phyloP scores from a whole-genome alignment of 1,140 invertebrate species.

The Megalonaias nervosa region DNA sequence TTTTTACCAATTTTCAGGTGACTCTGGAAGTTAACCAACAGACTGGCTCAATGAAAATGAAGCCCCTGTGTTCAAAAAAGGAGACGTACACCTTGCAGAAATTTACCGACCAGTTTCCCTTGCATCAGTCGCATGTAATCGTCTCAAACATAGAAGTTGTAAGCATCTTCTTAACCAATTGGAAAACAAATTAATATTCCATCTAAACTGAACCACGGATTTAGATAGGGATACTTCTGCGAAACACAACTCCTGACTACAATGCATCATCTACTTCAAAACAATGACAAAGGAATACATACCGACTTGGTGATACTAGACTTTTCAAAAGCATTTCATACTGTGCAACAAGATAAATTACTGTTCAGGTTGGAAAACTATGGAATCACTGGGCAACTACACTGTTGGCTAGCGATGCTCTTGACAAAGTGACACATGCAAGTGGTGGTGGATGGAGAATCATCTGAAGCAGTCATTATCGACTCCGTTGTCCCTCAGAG shows the following conservation, averaged over 20 bases:
- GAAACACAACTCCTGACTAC: conserved; percentile 25
- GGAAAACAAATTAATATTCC: conserved; percentile 16
- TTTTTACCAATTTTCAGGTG: background rate
- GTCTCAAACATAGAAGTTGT: conserved; percentile 31
- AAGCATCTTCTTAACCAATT: conserved; percentile 28
- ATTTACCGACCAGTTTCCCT: conserved; percentile 25
- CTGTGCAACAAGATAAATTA: conserved; percentile 7
- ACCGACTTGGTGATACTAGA: conserved; percentile 18
- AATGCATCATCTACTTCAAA: conserved; percentile 10
- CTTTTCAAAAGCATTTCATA: conserved; percentile 33
- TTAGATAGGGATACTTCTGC: conserved; percentile 20
- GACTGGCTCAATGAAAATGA: conserved; percentile 24
- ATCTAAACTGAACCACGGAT: conserved; percentile 26
- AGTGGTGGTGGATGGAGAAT: background rate
- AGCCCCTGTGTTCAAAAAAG: conserved; percentile 16
- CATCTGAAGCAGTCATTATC: background rate
- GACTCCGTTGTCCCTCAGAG: conserved; percentile 21
- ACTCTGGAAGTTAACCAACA: conserved; percentile 5
- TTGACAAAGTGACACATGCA: conserved; percentile 7
- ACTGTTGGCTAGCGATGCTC: conserved; percentile 2
- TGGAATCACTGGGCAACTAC: conserved; percentile 8
- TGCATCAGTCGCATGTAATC: conserved; percentile 21
- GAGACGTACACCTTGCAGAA: conserved; percentile 17
- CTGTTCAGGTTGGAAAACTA: conserved; percentile 7
- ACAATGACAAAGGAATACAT: background rate